Evolutionary conservation across 1,140 invertebrate species (phyloP).

Genomic region (Drosophila seguyi): DNA sequence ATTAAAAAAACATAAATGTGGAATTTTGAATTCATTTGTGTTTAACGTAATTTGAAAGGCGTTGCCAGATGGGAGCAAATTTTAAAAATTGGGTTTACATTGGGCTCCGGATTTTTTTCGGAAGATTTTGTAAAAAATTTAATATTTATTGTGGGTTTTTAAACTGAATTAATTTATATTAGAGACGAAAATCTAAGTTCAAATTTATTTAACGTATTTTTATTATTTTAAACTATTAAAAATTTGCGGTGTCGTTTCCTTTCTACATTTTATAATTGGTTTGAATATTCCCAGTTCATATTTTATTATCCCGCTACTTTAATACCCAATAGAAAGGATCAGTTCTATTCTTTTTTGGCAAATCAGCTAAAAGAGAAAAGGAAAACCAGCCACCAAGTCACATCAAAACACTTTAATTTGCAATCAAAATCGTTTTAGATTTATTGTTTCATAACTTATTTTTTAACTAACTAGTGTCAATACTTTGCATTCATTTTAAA

Average conservation of each 20-base stretch:
- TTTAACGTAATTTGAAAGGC: neutral
- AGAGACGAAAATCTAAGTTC: too few species aligned
- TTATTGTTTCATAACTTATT: conserved; percentile 67
- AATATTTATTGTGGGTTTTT: too few species aligned
- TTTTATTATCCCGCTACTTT: too few species aligned
- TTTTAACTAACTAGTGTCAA: conserved; percentile 39
- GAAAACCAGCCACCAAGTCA: neutral
- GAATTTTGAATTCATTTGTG: neutral
- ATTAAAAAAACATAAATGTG: conserved; percentile 3
- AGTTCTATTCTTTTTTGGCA: too few species aligned
- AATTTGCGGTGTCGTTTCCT: too few species aligned
- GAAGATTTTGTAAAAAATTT: neutral
- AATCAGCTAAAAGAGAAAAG: too few species aligned
- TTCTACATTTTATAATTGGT: too few species aligned
- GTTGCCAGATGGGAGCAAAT: conserved; percentile 10
- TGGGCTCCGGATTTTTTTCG: too few species aligned
- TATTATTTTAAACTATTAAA: too few species aligned
- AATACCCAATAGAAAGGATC: too few species aligned
- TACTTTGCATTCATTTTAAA: conserved; percentile 53
- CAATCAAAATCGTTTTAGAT: conserved; percentile 57
- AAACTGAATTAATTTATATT: neutral
- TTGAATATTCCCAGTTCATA: too few species aligned
- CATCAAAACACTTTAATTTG: neutral
- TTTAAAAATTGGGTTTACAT: neutral
- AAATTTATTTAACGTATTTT: too few species aligned